phyloP scores from a whole-genome alignment of 2,113 vertebrate species.

The Anser brachyrhynchus region DNA sequence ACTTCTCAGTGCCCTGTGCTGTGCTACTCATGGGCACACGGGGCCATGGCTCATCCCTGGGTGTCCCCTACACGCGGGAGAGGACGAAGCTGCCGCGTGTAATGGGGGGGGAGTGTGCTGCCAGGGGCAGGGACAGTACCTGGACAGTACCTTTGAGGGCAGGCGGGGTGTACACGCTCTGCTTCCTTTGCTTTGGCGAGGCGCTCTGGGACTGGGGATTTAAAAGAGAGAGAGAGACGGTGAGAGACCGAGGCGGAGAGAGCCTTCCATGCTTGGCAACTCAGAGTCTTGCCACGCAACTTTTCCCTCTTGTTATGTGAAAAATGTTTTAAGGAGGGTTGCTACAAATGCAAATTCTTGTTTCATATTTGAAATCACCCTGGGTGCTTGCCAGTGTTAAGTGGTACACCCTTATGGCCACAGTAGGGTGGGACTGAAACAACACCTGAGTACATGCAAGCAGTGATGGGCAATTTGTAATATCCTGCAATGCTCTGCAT shows the following conservation, averaged over 20 bases:
- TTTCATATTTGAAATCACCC: neutral
- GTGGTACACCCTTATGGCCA: too few relatives aligned
- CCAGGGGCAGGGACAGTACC: constrained; percentile 27
- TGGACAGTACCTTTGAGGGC: constrained; percentile 89
- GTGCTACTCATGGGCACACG: rapidly evolving
- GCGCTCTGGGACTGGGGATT: constrained; percentile 75
- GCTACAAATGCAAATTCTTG: neutral
- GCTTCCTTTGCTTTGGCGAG: constrained; percentile 89
- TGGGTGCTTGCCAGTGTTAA: neutral
- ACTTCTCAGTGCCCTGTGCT: rapidly evolving
- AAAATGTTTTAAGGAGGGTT: too few relatives aligned
- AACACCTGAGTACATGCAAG: too few relatives aligned
- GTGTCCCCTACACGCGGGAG: neutral
- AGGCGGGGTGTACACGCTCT: constrained; percentile 85
- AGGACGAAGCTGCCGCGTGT: rapidly evolving
- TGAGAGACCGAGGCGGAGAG: rapidly evolving
- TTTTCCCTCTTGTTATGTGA: neutral
- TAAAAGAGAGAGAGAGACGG: neutral
- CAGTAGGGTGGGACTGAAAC: too few relatives aligned
- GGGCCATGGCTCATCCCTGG: rapidly evolving
- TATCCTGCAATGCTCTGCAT: neutral
- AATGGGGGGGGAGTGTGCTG: neutral
- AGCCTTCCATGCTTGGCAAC: neutral
- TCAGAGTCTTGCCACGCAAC: neutral
- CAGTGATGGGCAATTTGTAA: neutral